Evolutionary conservation across 1,140 invertebrate species (phyloP).

Genomic region (Panulirus ornatus): DNA sequence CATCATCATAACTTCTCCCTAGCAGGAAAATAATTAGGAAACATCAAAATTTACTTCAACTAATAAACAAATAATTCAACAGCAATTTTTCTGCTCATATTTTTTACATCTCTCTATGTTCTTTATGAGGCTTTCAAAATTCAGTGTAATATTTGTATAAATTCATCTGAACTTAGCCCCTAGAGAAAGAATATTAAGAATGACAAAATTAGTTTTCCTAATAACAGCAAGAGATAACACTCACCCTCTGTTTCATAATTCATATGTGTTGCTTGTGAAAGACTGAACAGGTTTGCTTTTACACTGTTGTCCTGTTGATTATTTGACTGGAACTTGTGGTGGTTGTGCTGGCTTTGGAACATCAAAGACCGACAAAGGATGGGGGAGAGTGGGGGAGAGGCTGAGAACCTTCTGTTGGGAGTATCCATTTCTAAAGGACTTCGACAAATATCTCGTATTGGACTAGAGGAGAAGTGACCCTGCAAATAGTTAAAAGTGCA

Average conservation of each 20-base stretch:
- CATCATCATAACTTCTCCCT: not conserved
- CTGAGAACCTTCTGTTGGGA: conserved; percentile 18
- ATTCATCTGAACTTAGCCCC: too few species aligned
- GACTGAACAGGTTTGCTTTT: not conserved
- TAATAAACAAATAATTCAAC: not conserved
- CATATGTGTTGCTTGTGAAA: not conserved
- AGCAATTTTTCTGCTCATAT: not conserved
- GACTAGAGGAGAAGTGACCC: conserved; percentile 53
- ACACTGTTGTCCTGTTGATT: not conserved
- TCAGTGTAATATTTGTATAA: too few species aligned
- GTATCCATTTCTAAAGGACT: conserved; percentile 22
- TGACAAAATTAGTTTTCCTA: too few species aligned
- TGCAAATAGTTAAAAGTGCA: not conserved
- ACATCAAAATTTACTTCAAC: not conserved
- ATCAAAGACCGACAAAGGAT: conserved; percentile 22
- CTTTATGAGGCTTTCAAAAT: too few species aligned
- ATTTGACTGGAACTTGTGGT: not conserved
- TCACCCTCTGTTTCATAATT: not conserved
- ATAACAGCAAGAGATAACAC: not conserved
- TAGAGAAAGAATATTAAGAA: too few species aligned
- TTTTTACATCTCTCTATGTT: not conserved
- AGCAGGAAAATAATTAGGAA: not conserved
- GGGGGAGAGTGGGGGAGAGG: conserved; percentile 43
- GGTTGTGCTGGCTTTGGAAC: not conserved
- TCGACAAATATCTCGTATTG: not conserved